These are phyloP conservation scores for human (Homo sapiens) DNA, from an alignment of 2,113 vertebrate species.

Conservation along the genomic window GRCh38 chr7:88908501-88909000, in stretches of 20 bases:
- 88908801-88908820: neutral
- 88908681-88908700: neutral
- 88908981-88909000: neutral
- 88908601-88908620: neutral
- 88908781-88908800: neutral
- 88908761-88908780: neutral
- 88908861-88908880: neutral
- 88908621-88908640: neutral
- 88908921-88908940: neutral
- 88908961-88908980: neutral
- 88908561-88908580: neutral
- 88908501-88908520: neutral
- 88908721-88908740: neutral
- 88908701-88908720: neutral
- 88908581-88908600: neutral
- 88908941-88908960: constrained; percentile 2
- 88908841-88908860: neutral
- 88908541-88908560: neutral
- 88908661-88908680: neutral
- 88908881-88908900: neutral
- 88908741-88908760: neutral
- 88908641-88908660: neutral
- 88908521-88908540: neutral
- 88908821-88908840: neutral
- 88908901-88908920: neutral